Evolutionary conservation across 2,113 vertebrate species (phyloP).

Genomic region (Podarcis raffonei): DNA sequence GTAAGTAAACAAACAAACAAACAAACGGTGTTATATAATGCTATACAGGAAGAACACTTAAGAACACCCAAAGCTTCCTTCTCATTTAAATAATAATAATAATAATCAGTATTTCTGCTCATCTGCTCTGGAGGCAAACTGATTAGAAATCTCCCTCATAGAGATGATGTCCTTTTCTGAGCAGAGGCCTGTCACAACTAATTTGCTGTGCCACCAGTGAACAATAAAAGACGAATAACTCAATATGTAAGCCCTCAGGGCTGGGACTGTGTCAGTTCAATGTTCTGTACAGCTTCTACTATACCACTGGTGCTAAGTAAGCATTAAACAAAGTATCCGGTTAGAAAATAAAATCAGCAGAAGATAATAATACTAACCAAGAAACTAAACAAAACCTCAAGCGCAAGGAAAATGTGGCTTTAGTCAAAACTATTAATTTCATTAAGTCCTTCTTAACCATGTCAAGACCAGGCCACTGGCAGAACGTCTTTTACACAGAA

Average conservation of each 20-base stretch:
- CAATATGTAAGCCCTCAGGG: background rate
- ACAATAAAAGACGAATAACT: background rate
- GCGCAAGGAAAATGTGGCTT: constrained; percentile 34
- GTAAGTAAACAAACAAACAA: background rate
- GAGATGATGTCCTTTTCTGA: background rate
- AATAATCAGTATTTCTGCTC: background rate
- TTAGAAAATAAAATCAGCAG: background rate
- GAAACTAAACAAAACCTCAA: constrained; percentile 13
- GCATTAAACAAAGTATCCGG: background rate
- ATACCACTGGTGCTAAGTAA: background rate
- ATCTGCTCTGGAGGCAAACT: background rate
- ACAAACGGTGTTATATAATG: background rate
- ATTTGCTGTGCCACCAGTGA: background rate
- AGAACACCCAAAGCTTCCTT: background rate
- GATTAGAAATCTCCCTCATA: background rate
- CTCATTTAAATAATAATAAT: background rate
- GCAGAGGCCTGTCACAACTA: background rate
- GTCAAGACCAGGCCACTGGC: constrained; percentile 38
- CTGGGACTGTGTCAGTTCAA: background rate
- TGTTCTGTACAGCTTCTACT: background rate
- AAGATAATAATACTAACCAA: constrained; percentile 2
- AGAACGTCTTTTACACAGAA: constrained; percentile 40
- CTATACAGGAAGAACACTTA: background rate
- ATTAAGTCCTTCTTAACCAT: constrained; percentile 50
- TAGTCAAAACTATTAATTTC: constrained; percentile 62